These are phyloP conservation scores for Lordiphosa clarofinis DNA, from an alignment of 1,140 invertebrate species.

Conservation along the genomic window DNA sequence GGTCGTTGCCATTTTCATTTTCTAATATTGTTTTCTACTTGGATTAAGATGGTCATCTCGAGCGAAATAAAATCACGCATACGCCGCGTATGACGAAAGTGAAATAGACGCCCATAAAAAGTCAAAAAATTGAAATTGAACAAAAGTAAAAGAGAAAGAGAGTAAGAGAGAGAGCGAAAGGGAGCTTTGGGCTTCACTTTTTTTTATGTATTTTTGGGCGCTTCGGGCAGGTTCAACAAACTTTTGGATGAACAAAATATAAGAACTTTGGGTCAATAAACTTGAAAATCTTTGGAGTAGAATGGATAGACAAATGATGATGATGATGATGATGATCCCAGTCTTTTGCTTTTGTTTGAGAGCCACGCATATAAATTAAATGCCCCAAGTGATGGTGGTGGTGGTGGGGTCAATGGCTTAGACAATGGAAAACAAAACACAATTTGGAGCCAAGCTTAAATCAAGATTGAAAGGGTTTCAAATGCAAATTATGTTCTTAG, in stretches of 20 bases:
- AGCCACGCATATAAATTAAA: constrained; percentile 50
- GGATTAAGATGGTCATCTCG: constrained; percentile 39
- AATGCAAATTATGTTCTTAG: no score
- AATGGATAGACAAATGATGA: constrained; percentile 22
- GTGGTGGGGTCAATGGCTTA: constrained; percentile 57
- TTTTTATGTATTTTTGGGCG: constrained; percentile 12
- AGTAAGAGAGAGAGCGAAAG: constrained; percentile 40
- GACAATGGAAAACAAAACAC: constrained; percentile 14
- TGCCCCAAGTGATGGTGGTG: constrained; percentile 1
- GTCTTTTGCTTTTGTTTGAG: constrained; percentile 49
- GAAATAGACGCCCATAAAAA: constrained; percentile 55
- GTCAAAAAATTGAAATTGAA: constrained; percentile 23
- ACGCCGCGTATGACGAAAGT: constrained; percentile 67
- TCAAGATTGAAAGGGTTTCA: no score
- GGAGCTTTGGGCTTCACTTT: constrained; percentile 66
- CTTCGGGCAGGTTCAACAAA: constrained; percentile 58
- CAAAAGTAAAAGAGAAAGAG: constrained; percentile 20
- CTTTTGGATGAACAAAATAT: constrained; percentile 44
- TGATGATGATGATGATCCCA: constrained; percentile 38
- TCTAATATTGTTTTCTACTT: constrained; percentile 51
- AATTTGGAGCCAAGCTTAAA: no score
- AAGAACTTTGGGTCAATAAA: constrained; percentile 66
- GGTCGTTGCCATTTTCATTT: constrained; percentile 68
- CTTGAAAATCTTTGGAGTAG: constrained; percentile 36
- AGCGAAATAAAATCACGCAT: constrained; percentile 67